A percentile compares a stretch with the other conserved stretches of the same genome.
Conservation (phyloP, 92 coral and sea anemone genomes). For the Pocillopora meandrina region DNA sequence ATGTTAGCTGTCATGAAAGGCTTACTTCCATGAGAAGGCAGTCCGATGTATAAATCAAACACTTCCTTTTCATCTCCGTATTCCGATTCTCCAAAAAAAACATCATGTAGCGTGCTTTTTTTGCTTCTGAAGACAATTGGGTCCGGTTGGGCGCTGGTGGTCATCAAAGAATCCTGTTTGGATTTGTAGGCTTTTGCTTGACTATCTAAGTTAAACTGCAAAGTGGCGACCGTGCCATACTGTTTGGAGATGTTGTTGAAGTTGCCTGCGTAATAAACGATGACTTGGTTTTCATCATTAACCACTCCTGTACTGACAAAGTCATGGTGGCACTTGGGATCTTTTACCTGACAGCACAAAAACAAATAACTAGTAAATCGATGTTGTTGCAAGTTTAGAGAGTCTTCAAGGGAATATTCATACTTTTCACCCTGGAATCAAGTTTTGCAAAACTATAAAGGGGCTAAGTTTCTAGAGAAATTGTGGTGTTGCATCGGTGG, state of each 20-base stretch:
- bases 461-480: too few relatives aligned
- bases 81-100: slow-evolving; percentile 12
- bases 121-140: slow-evolving; percentile 36
- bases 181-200: slow-evolving; percentile 6
- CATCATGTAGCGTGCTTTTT: slow-evolving; percentile 11
- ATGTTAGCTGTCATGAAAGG: slow-evolving; percentile 57
- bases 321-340: slow-evolving; percentile 56
- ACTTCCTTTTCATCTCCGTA: neutral
- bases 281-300: slow-evolving; percentile 30
- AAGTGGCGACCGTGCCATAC: slow-evolving; percentile 53
- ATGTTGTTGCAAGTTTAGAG: too few relatives aligned
- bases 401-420: too few relatives aligned
- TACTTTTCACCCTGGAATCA: too few relatives aligned
- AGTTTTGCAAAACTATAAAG: too few relatives aligned
- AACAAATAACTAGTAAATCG: neutral
- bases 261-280: slow-evolving; percentile 55
- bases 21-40: slow-evolving; percentile 34
- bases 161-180: slow-evolving; percentile 7
- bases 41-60: slow-evolving; percentile 51
- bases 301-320: slow-evolving; percentile 51
- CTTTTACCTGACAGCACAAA: slow-evolving; percentile 34
- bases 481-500: too few relatives aligned
- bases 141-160: slow-evolving; percentile 4
- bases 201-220: slow-evolving; percentile 24
- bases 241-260: slow-evolving; percentile 47